Base-by-base conservation (phyloP, 2,113 vertebrate species). In the Phyllostomus hastatus region DNA sequence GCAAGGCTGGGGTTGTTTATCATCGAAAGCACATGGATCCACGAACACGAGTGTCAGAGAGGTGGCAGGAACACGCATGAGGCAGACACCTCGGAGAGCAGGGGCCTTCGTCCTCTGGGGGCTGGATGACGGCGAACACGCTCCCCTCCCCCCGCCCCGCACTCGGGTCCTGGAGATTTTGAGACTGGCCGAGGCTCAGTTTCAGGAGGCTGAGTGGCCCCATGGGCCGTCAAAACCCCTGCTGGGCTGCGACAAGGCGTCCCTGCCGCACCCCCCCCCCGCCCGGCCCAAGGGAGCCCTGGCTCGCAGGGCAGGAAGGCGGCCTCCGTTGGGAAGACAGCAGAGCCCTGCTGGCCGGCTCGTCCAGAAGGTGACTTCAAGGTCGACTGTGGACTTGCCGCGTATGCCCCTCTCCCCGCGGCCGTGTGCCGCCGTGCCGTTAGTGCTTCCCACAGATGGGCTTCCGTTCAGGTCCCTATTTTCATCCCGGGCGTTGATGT, bases 111-210 rank as follows among this genome's bases (percentile, higher is more conserved):
- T 52, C 20, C 64, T 72, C 52, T 38, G 1, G 31, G 69, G 64
- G 35, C 22, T 7, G 5, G 19, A 19, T 5, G 11, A 15, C n/a
- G 28, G 84, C 48, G 14, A 16, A 41, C 67, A 41, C 22, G 14
- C 28, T 19, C n/a, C 26, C 43, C 43, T 7, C 4, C n/a, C 26
- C n/a, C n/a, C n/a, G n/a, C n/a, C 26, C 10, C 0, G 14, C n/a
- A 10, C 12, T 12, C 0, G 0, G 9, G 3, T 54, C 24, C 43
- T 2, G 4, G 8, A 31, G 15, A 15, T n/a, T 11, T 12, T 4
- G 35, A 20, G 31, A 8, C 54, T 75, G 2, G 0, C 76, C 0
- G 19, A 54, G 66, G 24, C 7, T 38, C 73, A 20, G 28, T 15
- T 35, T 5, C 31, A 61, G 82, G n/a, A 67, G 2, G 8, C 35